These are phyloP conservation scores for Sardina pilchardus DNA, from an alignment of 2,113 vertebrate species.

Conservation along the genomic window DNA sequence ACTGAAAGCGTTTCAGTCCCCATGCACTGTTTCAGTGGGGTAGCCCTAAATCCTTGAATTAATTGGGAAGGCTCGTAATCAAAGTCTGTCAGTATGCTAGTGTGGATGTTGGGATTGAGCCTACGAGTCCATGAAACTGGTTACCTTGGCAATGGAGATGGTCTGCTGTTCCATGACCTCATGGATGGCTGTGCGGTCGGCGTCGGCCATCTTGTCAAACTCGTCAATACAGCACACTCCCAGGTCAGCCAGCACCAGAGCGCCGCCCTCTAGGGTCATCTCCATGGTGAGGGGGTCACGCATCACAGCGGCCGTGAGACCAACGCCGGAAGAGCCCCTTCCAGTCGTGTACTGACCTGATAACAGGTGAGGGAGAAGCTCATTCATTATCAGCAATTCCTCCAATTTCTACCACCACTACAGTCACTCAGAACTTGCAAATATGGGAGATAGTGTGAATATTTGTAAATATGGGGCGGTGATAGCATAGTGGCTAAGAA, in stretches of 20 bases:
- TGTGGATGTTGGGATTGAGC: too few species aligned
- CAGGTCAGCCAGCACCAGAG: constrained; percentile 85
- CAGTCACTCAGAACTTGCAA: background rate
- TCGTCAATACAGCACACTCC: constrained; percentile 93
- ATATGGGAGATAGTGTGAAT: too few species aligned
- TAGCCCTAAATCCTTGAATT: too few species aligned
- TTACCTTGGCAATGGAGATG: constrained; percentile 88
- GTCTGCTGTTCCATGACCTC: constrained; percentile 97
- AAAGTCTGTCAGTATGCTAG: too few species aligned
- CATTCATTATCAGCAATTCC: background rate
- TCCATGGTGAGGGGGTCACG: constrained; percentile 83
- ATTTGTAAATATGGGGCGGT: too few species aligned
- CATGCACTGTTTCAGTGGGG: too few species aligned
- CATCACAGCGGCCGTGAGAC: constrained; percentile 88
- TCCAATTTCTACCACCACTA: background rate
- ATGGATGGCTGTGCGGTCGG: constrained; percentile 88
- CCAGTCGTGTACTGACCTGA: constrained; percentile 92
- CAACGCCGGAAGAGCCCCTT: constrained; percentile 87
- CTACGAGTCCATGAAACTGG: background rate
- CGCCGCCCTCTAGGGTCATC: constrained; percentile 86
- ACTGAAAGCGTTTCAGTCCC: too few species aligned
- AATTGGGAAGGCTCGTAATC: too few species aligned
- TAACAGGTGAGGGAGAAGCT: background rate
- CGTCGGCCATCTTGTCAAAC: constrained; percentile 92
- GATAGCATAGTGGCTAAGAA: too few species aligned